phyloP scores from a whole-genome alignment of 2,888 invertebrate genomes.

The Aleiodes alternator region DNA sequence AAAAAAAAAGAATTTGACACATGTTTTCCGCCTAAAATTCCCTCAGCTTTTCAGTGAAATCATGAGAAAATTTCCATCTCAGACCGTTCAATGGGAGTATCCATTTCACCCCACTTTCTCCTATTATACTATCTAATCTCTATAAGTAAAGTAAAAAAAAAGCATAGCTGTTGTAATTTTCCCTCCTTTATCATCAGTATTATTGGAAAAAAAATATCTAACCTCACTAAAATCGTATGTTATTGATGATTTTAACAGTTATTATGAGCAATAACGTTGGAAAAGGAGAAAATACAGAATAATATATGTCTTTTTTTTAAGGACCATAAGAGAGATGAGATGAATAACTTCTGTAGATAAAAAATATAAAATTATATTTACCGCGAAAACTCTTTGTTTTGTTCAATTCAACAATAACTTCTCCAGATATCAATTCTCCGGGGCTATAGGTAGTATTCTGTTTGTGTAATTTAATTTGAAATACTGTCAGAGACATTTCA shows the following conservation, averaged over 20 bases:
- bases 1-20: no score
- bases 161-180: not conserved
- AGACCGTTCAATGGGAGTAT: no score
- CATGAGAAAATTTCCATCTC: no score
- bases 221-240: not conserved
- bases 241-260: not conserved
- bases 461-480: conserved; percentile 83
- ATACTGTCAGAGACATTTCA: conserved; percentile 60
- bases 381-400: conserved; percentile 81
- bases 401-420: conserved; percentile 78
- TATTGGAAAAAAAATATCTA: not conserved
- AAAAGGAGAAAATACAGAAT: no score
- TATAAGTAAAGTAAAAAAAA: no score
- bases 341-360: not conserved
- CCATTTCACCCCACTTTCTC: no score
- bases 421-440: conserved; percentile 79
- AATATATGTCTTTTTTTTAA: no score
- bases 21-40: no score
- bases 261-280: not conserved
- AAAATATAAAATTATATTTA: conserved; percentile 66
- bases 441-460: conserved; percentile 80
- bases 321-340: not conserved
- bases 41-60: no score
- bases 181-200: not conserved
- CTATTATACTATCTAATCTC: no score